Evolutionary conservation across 2,888 invertebrate species (phyloP), one percentile per base, ranked within the genome.

Genomic region (Eutolmus rufibarbis): DNA sequence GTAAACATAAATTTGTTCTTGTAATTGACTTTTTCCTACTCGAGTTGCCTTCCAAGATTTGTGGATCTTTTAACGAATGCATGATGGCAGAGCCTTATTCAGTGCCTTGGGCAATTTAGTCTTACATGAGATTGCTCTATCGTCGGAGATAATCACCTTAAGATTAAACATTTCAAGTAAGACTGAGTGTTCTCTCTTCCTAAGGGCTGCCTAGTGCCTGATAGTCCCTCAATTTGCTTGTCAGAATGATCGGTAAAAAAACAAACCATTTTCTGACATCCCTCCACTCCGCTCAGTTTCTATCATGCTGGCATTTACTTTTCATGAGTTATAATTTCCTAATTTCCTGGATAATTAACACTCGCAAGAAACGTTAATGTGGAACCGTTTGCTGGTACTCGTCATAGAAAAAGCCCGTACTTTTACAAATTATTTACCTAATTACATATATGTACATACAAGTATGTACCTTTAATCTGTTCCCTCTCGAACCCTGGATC

Each of bases 1-100:
- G 85, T 85, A 85, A 85, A 74, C 85, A 85, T 85, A 85, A 85
- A 85, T 85, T 85, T 85, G 85, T 74, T 85, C 74, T 74, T 85
- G 74, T 85, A 85, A 74, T 85, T 85, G 85, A 85, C 85, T 85
- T 85, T 85, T 85, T 85, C 74, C 85, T 40, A 85, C 74, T 85
- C 28, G 74, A 43, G 74, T 85, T 82, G 57, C 57, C 57, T 43
- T 78, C 23, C 43, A 40, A 37, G 23, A 78, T 78, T 78, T 78
- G 37, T 78, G 78, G 43, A 43, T 78, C 43, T 78, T 66, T 43
- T 78, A 78, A 43, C 23, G 43, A 78, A 40, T 78, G 78, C 78
- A 78, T 78, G 43, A 37, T 78, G 78, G 23, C 40, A 40, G 23
- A 78, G 78, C 78, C 78, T 78, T 78, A 34, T 43, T 78, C 78